These are phyloP conservation scores for Hyphantria cunea DNA, from an alignment of 1,140 invertebrate genomes.

Conservation along the genomic window DNA sequence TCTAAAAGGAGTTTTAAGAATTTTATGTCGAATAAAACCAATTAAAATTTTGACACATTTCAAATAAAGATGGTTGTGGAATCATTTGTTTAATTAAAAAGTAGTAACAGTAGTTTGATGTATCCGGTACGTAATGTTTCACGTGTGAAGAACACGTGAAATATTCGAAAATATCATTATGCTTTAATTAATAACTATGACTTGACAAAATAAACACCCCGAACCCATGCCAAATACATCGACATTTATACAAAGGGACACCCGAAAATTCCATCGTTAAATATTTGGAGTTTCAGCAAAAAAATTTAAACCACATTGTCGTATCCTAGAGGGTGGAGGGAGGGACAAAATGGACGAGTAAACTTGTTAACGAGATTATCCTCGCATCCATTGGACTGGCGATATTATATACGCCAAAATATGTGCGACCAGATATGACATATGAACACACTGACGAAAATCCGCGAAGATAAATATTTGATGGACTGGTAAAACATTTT, in stretches of 20 bases:
- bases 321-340: background rate
- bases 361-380: slow-evolving; percentile 33
- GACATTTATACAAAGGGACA: slow-evolving; percentile 3
- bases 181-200: background rate
- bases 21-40: slow-evolving; percentile 9
- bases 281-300: slow-evolving; percentile 17
- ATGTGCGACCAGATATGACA: slow-evolving; percentile 10
- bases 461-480: slow-evolving; percentile 21
- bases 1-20: slow-evolving; percentile 4
- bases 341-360: slow-evolving; percentile 18
- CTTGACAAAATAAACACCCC: background rate
- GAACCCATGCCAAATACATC: slow-evolving; percentile 2
- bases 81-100: too few species aligned
- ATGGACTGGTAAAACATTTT: background rate
- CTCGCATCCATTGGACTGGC: background rate
- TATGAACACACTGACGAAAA: slow-evolving; percentile 16
- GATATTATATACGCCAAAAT: slow-evolving; percentile 10
- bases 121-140: too few species aligned
- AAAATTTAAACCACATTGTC: slow-evolving; percentile 19
- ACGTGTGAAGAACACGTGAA: too few species aligned
- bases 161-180: background rate
- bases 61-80: too few species aligned
- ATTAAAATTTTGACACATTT: slow-evolving; percentile 6
- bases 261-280: slow-evolving; percentile 11
- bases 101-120: background rate